Conservation (phyloP, 2,797 vertebrate species). For the Scarus forsteni region DNA sequence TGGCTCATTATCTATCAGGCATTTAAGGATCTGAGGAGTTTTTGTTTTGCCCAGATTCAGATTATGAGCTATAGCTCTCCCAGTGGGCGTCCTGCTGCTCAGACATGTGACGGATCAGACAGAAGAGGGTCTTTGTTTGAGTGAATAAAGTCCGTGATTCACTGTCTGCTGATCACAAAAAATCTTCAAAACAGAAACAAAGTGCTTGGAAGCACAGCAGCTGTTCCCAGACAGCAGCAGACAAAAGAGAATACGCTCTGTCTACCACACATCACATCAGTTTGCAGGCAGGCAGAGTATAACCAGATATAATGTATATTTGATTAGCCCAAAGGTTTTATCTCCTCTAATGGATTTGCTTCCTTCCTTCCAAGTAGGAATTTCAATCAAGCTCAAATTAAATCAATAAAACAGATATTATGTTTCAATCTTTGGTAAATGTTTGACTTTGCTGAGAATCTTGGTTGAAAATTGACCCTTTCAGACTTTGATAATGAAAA, state of each 20-base stretch:
- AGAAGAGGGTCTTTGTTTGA: constrained; percentile 44
- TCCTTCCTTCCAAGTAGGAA: not conserved
- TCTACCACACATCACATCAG: not conserved
- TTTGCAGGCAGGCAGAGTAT: not conserved
- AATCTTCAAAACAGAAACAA: not conserved
- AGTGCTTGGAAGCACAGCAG: not conserved
- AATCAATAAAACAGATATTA: not conserved
- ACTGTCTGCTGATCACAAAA: constrained; percentile 13
- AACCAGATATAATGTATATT: constrained; percentile 16
- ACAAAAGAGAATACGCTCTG: not conserved
- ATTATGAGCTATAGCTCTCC: not conserved
- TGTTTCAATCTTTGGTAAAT: not conserved
- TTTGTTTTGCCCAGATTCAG: constrained; percentile 11
- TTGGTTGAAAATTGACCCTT: not conserved
- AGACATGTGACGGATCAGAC: constrained; percentile 28
- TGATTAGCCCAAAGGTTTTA: constrained; percentile 4
- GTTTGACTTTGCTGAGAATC: not conserved
- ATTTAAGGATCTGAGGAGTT: not conserved
- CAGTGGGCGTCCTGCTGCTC: constrained; percentile 15
- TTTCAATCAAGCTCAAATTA: not conserved
- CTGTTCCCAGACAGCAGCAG: constrained; percentile 6
- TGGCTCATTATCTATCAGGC: not conserved
- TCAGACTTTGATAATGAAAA: not conserved
- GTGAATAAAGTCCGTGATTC: constrained; percentile 14
- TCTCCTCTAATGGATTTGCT: constrained; percentile 1